Conservation (phyloP, 1,140 invertebrate genomes). For the Halictus rubicundus region DNA sequence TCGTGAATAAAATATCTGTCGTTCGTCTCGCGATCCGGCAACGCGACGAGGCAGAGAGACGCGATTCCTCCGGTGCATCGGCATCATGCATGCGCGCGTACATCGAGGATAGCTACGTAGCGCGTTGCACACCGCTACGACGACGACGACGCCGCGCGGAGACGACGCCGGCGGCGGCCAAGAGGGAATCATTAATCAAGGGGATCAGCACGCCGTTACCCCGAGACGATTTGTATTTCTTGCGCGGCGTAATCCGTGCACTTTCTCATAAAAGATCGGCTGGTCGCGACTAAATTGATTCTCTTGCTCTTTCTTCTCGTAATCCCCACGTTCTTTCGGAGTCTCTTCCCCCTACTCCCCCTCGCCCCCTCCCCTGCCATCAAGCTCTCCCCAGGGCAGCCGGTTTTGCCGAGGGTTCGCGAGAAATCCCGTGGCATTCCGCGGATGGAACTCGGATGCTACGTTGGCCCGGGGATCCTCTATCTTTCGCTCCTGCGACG, state of each 20-base stretch:
- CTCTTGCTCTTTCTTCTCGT: not conserved
- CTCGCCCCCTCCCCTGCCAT: too few species aligned
- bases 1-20: not conserved
- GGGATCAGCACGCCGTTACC: slow-evolving; percentile 32
- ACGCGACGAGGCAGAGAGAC: not conserved
- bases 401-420: not conserved
- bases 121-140: too few species aligned
- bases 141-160: too few species aligned
- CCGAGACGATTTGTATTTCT: slow-evolving; percentile 60
- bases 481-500: not conserved
- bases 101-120: not conserved
- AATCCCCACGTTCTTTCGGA: slow-evolving; percentile 41
- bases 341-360: not conserved
- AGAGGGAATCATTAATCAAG: slow-evolving; percentile 58
- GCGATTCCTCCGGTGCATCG: not conserved
- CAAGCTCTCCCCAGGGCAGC: not conserved
- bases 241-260: slow-evolving; percentile 50
- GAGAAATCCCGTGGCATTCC: slow-evolving; percentile 30
- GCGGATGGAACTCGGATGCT: not conserved
- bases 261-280: slow-evolving; percentile 57
- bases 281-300: slow-evolving; percentile 52
- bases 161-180: not conserved
- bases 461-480: not conserved
- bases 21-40: not conserved
- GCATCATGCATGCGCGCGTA: not conserved